Percentiles rank a stretch among this genome's conserved stretches.
Conservation (phyloP, 53 echinoderm and acorn worm genomes). For the Henricia sp. region DNA sequence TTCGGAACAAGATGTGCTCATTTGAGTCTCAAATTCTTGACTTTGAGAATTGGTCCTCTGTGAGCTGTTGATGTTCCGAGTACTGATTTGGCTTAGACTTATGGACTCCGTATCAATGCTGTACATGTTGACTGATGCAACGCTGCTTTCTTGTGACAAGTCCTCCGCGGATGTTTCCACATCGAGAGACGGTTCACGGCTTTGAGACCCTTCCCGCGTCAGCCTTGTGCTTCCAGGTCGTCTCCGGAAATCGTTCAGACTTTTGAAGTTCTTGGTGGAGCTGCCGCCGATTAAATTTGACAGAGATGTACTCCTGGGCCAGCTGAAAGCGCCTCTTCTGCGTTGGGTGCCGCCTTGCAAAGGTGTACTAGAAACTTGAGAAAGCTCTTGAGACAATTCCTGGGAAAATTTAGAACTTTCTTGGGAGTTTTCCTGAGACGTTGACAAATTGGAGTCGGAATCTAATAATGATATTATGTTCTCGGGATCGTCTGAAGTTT, state of each 20-base stretch:
- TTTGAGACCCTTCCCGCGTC: not conserved
- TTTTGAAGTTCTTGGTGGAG: not conserved
- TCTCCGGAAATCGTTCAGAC: constrained; percentile 41
- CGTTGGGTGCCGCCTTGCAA: not conserved
- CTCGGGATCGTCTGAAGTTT: not conserved
- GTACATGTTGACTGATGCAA: constrained; percentile 9
- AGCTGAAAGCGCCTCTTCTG: constrained; percentile 15
- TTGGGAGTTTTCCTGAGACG: constrained; percentile 12
- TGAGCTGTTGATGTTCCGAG: not conserved
- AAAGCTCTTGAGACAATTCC: constrained; percentile 17
- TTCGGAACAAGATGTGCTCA: constrained; percentile 5
- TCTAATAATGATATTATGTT: not conserved
- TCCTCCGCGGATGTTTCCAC: not conserved
- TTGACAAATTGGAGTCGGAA: not conserved
- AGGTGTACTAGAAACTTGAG: not conserved
- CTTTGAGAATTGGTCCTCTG: not conserved
- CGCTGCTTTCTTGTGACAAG: constrained; percentile 8
- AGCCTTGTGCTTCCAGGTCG: not conserved
- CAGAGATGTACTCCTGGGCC: constrained; percentile 1
- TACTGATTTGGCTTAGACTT: constrained; percentile 22
- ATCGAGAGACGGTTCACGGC: not conserved
- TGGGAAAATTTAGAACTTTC: not conserved
- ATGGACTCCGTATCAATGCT: constrained; percentile 64
- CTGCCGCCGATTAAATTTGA: not conserved
- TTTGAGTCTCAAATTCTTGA: not conserved